phyloP scores from a whole-genome alignment of 2,113 vertebrate species.

The Gnathonemus longibarbis region DNA sequence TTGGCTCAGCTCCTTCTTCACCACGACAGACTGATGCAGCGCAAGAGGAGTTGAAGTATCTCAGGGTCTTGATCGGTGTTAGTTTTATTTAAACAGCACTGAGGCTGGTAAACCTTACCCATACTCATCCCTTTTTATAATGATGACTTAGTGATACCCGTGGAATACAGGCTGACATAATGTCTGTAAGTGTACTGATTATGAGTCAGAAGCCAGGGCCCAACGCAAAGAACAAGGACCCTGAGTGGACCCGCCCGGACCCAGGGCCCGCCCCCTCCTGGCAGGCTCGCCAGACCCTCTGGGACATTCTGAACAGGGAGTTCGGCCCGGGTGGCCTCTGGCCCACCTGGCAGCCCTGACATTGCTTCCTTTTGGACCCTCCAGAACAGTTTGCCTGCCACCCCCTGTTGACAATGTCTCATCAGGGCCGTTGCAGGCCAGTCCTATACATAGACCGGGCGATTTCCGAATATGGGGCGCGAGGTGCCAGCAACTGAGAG shows the following conservation, averaged over 20 bases:
- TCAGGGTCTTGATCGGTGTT: too few species aligned
- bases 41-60: too few species aligned
- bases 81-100: neutral
- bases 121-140: neutral
- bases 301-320: neutral
- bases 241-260: too few species aligned
- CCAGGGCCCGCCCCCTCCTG: neutral
- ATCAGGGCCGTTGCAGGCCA: neutral
- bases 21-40: too few species aligned
- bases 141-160: neutral
- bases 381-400: neutral
- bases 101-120: too few species aligned
- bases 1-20: too few species aligned
- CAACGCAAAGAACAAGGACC: neutral
- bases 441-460: neutral
- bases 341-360: neutral
- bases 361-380: neutral
- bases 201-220: neutral
- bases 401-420: neutral
- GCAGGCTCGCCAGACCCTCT: neutral
- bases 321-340: neutral
- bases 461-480: neutral
- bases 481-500: neutral
- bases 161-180: neutral
- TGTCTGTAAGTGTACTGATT: neutral